These are phyloP conservation scores for Epinotia demarniana DNA, from an alignment of 2,888 invertebrate species.

Conservation along the genomic window DNA sequence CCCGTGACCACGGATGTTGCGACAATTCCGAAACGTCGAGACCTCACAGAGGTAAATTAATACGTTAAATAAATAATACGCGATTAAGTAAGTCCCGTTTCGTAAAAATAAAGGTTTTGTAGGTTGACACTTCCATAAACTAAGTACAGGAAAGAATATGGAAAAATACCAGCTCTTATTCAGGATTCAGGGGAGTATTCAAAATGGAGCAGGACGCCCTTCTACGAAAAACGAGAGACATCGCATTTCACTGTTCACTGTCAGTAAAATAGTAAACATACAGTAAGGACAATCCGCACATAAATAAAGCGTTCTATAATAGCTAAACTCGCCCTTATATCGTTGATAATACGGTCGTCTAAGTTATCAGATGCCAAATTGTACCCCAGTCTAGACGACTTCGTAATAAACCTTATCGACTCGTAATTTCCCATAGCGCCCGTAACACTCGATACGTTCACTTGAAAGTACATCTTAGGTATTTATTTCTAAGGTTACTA, in stretches of 20 bases:
- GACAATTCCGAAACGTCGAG: too few species aligned
- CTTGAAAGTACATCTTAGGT: not conserved
- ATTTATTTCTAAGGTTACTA: not conserved
- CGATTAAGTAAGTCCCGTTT: too few species aligned
- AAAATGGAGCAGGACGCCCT: too few species aligned
- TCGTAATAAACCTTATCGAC: slow-evolving; percentile 24
- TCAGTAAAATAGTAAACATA: not conserved
- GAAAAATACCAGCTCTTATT: too few species aligned
- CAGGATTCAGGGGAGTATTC: too few species aligned
- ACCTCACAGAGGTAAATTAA: too few species aligned
- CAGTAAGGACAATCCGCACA: slow-evolving; percentile 4
- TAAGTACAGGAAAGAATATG: too few species aligned
- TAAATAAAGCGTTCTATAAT: not conserved
- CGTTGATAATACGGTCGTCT: not conserved
- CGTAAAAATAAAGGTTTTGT: too few species aligned
- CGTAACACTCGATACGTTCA: not conserved
- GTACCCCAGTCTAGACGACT: slow-evolving; percentile 27
- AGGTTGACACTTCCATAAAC: too few species aligned
- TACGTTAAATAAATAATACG: too few species aligned
- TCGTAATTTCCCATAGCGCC: not conserved
- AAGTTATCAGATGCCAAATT: slow-evolving; percentile 9
- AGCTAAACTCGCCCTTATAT: not conserved
- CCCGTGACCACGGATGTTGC: too few species aligned
- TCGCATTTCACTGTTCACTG: not conserved
- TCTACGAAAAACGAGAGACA: not conserved